A percentile compares a stretch with the other conserved stretches of the same genome.
Evolutionary conservation across 2,113 vertebrate species (phyloP).

Genomic region (Thamnophis sirtalis): DNA sequence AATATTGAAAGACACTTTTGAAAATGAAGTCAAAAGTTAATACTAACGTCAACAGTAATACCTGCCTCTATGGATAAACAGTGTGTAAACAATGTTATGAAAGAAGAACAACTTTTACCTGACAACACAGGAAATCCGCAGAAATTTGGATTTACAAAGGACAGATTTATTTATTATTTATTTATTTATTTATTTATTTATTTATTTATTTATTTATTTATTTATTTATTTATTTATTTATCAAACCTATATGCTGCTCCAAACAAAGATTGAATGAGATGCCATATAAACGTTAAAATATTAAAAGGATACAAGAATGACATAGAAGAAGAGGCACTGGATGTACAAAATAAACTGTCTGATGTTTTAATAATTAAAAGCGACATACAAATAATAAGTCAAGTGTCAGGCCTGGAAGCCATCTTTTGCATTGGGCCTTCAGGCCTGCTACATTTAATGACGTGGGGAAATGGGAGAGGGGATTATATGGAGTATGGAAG

Average conservation of each 20-base stretch:
- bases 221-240: neutral
- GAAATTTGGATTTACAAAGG: neutral
- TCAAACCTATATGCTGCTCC: neutral
- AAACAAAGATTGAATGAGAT: neutral
- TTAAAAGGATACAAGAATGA: neutral
- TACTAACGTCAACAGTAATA: neutral
- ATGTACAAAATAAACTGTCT: neutral
- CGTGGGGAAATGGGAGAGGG: too few relatives aligned
- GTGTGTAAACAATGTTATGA: neutral
- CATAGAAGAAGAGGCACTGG: neutral
- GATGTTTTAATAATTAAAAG: neutral
- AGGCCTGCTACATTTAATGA: too few relatives aligned
- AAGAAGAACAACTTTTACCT: neutral
- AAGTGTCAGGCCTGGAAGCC: neutral
- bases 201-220: too few relatives aligned
- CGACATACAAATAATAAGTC: neutral
- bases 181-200: too few relatives aligned
- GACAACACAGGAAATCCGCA: neutral
- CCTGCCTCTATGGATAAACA: neutral
- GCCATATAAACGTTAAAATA: too few relatives aligned
- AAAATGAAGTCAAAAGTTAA: neutral
- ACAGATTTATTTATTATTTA: neutral
- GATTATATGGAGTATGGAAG: too few relatives aligned
- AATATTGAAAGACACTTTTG: neutral
- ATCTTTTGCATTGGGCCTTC: too few relatives aligned